Base-by-base conservation (phyloP, 1,140 invertebrate genomes). In the Drosophila rhopaloa region DNA sequence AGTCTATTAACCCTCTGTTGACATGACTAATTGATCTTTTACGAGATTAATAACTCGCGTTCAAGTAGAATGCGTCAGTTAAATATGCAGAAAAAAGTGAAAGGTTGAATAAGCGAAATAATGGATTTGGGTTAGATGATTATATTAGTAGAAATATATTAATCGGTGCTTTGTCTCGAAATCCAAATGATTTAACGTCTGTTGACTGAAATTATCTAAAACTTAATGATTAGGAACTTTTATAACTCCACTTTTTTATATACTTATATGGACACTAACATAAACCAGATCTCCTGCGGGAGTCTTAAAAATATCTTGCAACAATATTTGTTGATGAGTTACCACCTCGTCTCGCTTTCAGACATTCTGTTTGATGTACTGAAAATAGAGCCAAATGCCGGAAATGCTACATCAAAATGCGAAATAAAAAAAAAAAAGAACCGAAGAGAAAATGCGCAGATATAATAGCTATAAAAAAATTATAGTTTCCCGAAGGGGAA, bases 311-410 rank as follows among this genome's bases (percentile, higher is more conserved):
- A 68, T 72, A 58, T 48, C 41, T 38, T 24, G 62, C 66, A 70
- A 27, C 61, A 47, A 67, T 44, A 71, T 71, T 70, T 58, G 5
- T 54, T 41, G 38, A 62, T 43, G 48, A 55, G 27, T 19, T 62
- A 13, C 60, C 40, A 54, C 60, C 46, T 32, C 66, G 37, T 29
- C 50, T 41, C 29, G 35, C 51, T 27, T 10, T 44, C 44, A 72
- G 37, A 72, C 68, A 72, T 72, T 66, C 71, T 71, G 71, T 24
- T 24, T 24, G 65, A 9, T 44, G 40, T 11, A 43, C 68, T 44
- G 38, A 58, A 72, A 71, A 72, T 72, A 71, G 66, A 40, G 29
- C 32, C 65, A 11, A 72, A 72, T 58, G 66, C 68, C 68, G 68
- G 68, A 72, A 72, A 58, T 72, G 68, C 65, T 37, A 40, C 27